Evolutionary conservation across 2,888 invertebrate species (phyloP).

Genomic region (Parasteatoda lunata): DNA sequence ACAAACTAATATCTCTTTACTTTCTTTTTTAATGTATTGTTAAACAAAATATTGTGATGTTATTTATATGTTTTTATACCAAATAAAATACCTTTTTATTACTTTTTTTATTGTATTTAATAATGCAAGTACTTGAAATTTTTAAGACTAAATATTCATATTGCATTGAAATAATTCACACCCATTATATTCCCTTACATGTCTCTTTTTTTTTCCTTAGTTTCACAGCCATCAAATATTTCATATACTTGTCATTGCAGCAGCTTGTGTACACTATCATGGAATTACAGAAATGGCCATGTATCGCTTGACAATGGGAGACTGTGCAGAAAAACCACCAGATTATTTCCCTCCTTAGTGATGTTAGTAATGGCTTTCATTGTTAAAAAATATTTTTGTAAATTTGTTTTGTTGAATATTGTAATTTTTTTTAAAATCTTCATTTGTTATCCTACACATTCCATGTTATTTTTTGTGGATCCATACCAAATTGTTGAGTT

Average conservation of each 20-base stretch:
- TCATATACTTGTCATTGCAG: slow-evolving; percentile 96
- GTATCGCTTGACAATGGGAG: slow-evolving; percentile 71
- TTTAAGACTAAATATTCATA: no score
- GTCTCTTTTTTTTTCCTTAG: slow-evolving; percentile 76
- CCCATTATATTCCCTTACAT: not conserved
- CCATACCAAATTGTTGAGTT: not conserved
- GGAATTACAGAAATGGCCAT: slow-evolving; percentile 98
- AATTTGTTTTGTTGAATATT: slow-evolving; percentile 1
- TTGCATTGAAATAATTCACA: no score
- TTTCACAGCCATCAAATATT: slow-evolving; percentile 99
- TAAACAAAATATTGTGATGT: no score
- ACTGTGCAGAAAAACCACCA: slow-evolving; percentile 64
- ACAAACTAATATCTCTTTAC: no score
- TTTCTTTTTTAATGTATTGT: no score
- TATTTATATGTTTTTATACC: no score
- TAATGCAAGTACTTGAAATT: no score
- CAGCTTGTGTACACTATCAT: slow-evolving; percentile 98
- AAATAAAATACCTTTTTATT: no score
- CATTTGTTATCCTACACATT: not conserved
- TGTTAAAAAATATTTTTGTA: not conserved
- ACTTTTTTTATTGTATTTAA: no score
- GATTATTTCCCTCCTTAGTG: slow-evolving; percentile 16
- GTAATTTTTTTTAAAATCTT: not conserved
- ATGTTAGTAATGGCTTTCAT: not conserved
- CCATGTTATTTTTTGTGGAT: not conserved